These are phyloP conservation scores for Hesperophylax magnus DNA, from an alignment of 1,140 invertebrate genomes.

Conservation along the genomic window DNA sequence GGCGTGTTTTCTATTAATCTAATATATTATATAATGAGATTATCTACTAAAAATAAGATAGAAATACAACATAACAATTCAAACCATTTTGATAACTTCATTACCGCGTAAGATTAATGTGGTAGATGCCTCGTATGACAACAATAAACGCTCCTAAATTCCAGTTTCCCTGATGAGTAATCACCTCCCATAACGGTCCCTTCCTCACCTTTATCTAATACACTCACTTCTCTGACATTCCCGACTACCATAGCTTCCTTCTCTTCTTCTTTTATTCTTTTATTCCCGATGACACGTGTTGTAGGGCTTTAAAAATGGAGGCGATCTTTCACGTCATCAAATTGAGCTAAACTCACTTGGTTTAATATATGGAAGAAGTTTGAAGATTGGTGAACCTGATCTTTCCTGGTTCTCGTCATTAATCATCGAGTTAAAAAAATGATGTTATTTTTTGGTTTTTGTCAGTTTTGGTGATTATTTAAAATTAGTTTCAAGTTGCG, in stretches of 20 bases:
- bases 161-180: not conserved
- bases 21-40: no score
- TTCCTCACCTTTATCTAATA: slow-evolving; percentile 17
- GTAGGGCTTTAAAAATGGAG: slow-evolving; percentile 4
- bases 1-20: no score
- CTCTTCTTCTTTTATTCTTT: not conserved
- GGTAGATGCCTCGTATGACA: no score
- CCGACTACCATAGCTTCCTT: not conserved
- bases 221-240: not conserved
- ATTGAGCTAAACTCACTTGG: not conserved
- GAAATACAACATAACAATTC: no score
- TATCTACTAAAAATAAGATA: no score
- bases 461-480: no score
- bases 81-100: no score
- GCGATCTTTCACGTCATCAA: slow-evolving; percentile 7
- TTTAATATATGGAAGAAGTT: slow-evolving; percentile 1
- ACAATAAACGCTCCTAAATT: no score
- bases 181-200: not conserved
- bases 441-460: no score
- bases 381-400: slow-evolving; percentile 3
- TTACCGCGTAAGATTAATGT: no score
- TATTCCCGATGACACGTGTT: slow-evolving; percentile 23
- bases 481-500: no score
- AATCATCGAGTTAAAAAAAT: not conserved
- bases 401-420: not conserved